Percentiles rank a stretch among this genome's conserved stretches.
Evolutionary conservation across 2,797 vertebrate genomes (phyloP).

Genomic region (Oceanodroma leucorhoa): DNA sequence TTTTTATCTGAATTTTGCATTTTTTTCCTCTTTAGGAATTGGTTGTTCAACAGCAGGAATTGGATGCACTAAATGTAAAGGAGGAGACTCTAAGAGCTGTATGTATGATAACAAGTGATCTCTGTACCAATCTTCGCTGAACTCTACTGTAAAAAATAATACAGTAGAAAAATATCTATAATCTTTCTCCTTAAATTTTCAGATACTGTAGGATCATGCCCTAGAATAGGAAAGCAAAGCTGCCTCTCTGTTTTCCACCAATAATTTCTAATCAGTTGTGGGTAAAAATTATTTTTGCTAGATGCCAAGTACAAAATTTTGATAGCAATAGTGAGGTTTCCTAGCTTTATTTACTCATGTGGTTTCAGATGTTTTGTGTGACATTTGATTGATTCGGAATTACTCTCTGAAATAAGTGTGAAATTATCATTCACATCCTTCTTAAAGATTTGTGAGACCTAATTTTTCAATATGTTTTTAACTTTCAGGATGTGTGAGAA

Average conservation of each 20-base stretch:
- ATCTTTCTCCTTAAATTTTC: neutral
- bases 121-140: neutral
- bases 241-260: neutral
- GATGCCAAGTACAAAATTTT: neutral
- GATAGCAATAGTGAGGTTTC: neutral
- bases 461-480: neutral
- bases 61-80: slow-evolving; percentile 83
- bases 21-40: slow-evolving; percentile 79
- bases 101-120: slow-evolving; percentile 65
- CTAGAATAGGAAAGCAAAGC: neutral
- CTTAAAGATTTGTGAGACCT: neutral
- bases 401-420: neutral
- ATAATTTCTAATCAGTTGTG: neutral
- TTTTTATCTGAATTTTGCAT: neutral
- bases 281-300: neutral
- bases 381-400: neutral
- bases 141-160: neutral
- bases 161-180: neutral
- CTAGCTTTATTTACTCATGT: neutral
- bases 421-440: neutral
- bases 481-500: neutral
- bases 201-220: neutral
- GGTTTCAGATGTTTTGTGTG: neutral
- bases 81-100: slow-evolving; percentile 87
- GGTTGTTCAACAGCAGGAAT: slow-evolving; percentile 86